Conservation (phyloP, 1,140 invertebrate genomes). For the Listronotus oregonensis region DNA sequence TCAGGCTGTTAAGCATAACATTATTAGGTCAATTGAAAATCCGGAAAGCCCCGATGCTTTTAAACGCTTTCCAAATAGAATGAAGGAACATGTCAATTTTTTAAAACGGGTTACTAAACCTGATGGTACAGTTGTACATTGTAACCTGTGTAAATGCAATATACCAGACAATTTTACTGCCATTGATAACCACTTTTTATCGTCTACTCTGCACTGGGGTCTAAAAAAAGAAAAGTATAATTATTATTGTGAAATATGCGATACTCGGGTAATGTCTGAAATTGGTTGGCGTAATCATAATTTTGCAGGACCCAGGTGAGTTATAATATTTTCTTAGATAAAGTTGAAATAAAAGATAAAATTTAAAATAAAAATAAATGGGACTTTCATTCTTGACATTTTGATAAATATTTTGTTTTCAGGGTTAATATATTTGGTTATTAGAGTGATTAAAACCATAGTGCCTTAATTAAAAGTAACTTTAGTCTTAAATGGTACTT, state of each 20-base stretch:
- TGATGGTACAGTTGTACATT: constrained; percentile 19
- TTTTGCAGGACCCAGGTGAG: constrained; percentile 31
- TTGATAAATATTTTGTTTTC: too few species aligned
- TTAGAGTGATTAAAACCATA: too few species aligned
- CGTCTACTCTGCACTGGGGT: constrained; percentile 1
- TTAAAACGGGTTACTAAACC: constrained; percentile 5
- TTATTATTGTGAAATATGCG: constrained; percentile 46
- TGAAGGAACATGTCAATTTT: constrained; percentile 32
- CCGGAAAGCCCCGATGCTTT: constrained; percentile 12
- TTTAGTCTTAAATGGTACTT: too few species aligned
- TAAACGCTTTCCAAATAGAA: constrained; percentile 39
- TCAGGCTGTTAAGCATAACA: constrained; percentile 19
- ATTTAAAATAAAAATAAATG: too few species aligned
- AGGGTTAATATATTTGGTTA: too few species aligned
- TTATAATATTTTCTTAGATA: too few species aligned
- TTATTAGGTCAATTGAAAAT: constrained; percentile 36
- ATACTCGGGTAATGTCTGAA: constrained; percentile 33
- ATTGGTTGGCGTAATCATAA: constrained; percentile 39
- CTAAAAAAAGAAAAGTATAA: constrained; percentile 32
- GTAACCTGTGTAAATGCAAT: constrained; percentile 32
- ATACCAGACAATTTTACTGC: constrained; percentile 4
- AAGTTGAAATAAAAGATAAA: too few species aligned
- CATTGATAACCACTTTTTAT: constrained; percentile 35
- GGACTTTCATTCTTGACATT: too few species aligned
- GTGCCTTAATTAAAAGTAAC: too few species aligned